Evolutionary conservation across 2,888 invertebrate species (phyloP).

Genomic region (Falcaria lacertinaria): DNA sequence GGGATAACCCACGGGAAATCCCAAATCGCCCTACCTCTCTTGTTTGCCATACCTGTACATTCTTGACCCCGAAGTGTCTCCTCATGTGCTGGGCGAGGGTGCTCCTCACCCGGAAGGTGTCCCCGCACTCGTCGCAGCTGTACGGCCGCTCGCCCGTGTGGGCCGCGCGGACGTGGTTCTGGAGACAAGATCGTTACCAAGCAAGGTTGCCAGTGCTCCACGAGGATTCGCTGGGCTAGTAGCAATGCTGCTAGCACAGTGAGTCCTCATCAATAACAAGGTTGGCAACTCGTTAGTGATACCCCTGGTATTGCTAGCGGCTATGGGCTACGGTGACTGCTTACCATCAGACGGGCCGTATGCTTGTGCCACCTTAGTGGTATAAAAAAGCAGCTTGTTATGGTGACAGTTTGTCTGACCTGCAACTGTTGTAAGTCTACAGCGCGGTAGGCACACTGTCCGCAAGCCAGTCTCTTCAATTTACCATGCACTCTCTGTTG

Average conservation of each 20-base stretch:
- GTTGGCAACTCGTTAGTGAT: too few species aligned
- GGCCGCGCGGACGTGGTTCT: conserved; percentile 25
- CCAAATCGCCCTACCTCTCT: too few species aligned
- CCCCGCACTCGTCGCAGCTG: conserved; percentile 27
- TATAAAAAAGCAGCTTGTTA: too few species aligned
- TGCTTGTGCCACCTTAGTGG: too few species aligned
- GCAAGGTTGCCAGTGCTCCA: too few species aligned
- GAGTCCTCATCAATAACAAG: too few species aligned
- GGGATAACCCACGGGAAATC: too few species aligned
- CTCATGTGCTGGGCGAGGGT: conserved; percentile 32
- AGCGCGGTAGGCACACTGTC: conserved; percentile 19
- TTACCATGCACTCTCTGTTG: conserved; percentile 23
- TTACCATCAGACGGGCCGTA: too few species aligned
- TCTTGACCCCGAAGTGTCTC: conserved; percentile 22
- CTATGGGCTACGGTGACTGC: too few species aligned
- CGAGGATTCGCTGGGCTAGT: too few species aligned
- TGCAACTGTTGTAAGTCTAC: conserved; percentile 13
- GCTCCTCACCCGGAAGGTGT: conserved; percentile 23
- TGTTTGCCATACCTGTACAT: conserved; percentile 28
- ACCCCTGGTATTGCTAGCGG: too few species aligned
- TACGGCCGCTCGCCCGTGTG: conserved; percentile 34
- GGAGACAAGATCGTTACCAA: not conserved
- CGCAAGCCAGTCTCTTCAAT: conserved; percentile 19
- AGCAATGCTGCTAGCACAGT: too few species aligned
- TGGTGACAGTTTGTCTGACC: conserved; percentile 3